A percentile compares a stretch with the other conserved stretches of the same genome.
phyloP scores from a whole-genome alignment of 2,113 vertebrate species.

The Camelus dromedarius region DNA sequence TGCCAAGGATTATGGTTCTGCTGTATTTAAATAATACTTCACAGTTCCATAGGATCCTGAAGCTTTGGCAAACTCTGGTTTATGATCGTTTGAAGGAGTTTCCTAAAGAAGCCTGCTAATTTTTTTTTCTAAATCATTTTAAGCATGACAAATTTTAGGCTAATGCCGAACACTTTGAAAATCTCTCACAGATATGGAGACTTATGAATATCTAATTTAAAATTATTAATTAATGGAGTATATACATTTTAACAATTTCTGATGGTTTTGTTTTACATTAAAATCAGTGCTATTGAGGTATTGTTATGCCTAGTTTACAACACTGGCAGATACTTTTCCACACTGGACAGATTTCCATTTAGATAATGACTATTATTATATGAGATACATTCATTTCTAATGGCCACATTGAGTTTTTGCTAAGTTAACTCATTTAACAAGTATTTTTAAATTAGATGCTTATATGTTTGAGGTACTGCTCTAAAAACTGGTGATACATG shows the following conservation, averaged over 20 bases:
- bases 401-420: neutral
- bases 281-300: neutral
- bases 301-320: neutral
- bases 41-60: neutral
- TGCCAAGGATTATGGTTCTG: neutral
- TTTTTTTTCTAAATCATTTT: conserved; percentile 17
- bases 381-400: neutral
- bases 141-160: conserved; percentile 28
- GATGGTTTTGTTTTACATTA: neutral
- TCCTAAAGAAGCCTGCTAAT: neutral
- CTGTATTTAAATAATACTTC: conserved; percentile 31
- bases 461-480: conserved; percentile 5
- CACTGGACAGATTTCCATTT: neutral
- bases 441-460: neutral
- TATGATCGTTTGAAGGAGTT: conserved; percentile 44
- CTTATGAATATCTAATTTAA: conserved; percentile 20
- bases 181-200: neutral
- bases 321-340: neutral
- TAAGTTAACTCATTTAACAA: conserved; percentile 30
- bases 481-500: neutral
- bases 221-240: conserved; percentile 18
- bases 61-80: conserved; percentile 16
- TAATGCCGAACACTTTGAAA: neutral
- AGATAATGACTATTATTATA: neutral
- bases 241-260: neutral